Conservation (phyloP, 1,140 invertebrate species). For the Platorchestia sp. region DNA sequence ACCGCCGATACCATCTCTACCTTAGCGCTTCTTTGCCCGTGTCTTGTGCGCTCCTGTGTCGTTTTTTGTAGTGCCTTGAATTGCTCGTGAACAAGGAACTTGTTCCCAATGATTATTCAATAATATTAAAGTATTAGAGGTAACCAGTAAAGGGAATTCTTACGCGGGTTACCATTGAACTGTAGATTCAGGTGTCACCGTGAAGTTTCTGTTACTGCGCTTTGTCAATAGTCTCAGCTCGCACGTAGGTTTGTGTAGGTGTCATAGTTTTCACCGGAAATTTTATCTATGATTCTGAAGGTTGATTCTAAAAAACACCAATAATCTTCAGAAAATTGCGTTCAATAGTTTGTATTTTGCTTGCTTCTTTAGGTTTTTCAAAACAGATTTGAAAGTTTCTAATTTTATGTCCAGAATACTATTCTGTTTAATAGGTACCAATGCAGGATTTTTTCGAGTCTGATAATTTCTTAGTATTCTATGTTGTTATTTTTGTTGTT, state of each 20-base stretch:
- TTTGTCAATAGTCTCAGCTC: background rate
- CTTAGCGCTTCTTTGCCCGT: background rate
- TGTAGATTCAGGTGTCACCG: background rate
- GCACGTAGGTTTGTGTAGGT: background rate
- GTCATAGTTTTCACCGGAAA: background rate
- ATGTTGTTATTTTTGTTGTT: background rate
- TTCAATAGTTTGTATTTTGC: background rate
- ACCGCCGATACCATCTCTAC: no score
- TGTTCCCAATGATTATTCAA: no score
- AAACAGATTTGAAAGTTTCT: background rate
- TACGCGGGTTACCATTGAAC: background rate
- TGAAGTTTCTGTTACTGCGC: background rate
- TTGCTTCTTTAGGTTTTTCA: background rate
- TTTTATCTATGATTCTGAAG: background rate
- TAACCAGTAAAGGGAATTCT: background rate
- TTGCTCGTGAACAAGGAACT: no score
- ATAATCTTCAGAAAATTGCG: background rate
- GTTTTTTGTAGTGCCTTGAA: background rate
- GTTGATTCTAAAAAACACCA: background rate
- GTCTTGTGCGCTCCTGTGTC: background rate
- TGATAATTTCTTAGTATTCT: background rate
- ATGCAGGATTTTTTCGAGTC: background rate
- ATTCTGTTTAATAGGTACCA: background rate
- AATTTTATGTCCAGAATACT: background rate
- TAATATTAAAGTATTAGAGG: background rate